Evolutionary conservation across 2,797 vertebrate genomes (phyloP).

Genomic region (Acridotheres tristis): DNA sequence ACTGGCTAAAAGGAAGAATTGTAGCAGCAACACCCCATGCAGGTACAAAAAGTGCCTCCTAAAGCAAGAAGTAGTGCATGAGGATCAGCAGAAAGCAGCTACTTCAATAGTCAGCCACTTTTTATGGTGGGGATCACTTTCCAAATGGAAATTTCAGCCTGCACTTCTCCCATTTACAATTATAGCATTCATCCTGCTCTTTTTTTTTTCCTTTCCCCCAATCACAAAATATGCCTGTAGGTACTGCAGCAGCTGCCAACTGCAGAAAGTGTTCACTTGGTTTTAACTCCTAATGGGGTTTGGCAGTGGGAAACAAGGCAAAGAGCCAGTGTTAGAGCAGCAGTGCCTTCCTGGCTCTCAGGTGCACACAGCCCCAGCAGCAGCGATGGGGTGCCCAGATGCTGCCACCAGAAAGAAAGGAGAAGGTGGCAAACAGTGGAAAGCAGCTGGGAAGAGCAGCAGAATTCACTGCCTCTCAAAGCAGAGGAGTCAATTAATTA

Average conservation of each 20-base stretch:
- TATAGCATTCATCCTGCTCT: constrained; percentile 23
- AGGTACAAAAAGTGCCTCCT: background rate
- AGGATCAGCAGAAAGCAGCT: background rate
- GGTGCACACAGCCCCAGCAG: background rate
- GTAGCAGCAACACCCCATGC: background rate
- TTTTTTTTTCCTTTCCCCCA: background rate
- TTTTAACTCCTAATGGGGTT: background rate
- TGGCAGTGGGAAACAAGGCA: background rate
- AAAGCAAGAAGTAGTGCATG: background rate
- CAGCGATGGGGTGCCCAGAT: fast-evolving
- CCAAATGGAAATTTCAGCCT: background rate
- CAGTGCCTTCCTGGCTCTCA: background rate
- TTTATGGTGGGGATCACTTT: background rate
- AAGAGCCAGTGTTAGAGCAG: background rate
- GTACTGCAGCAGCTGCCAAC: constrained; percentile 5
- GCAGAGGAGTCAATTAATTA: background rate
- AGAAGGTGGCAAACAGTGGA: background rate
- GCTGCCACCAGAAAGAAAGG: background rate
- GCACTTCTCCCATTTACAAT: constrained; percentile 17
- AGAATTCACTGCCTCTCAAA: fast-evolving
- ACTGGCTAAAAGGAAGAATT: background rate
- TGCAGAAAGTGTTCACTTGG: background rate
- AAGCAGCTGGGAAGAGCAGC: background rate
- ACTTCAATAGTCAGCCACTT: background rate
- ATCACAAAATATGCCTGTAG: constrained; percentile 22